Conservation (phyloP, 2,797 vertebrate species). For the Falco rusticolus region DNA sequence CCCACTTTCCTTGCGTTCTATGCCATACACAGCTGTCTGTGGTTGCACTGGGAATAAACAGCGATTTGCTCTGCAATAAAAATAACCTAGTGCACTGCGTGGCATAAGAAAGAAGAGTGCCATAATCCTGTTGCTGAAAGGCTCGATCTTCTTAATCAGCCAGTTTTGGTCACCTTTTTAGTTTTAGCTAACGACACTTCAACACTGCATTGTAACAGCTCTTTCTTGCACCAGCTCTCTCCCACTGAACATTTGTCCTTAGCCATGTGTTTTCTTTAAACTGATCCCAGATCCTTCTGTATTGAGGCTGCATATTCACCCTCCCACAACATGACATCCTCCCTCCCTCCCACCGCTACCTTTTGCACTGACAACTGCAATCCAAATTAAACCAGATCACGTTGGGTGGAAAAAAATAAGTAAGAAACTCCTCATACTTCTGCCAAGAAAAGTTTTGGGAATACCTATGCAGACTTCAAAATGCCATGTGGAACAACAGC, state of each 20-base stretch:
- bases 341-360: background rate
- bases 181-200: background rate
- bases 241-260: background rate
- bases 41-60: background rate
- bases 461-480: background rate
- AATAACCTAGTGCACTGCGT: background rate
- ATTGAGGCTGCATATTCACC: background rate
- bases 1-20: background rate
- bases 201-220: background rate
- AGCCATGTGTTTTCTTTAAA: background rate
- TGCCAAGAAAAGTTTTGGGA: background rate
- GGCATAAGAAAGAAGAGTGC: background rate
- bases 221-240: background rate
- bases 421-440: background rate
- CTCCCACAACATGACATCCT: background rate
- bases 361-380: background rate
- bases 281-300: background rate
- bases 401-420: rapidly evolving
- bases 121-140: background rate
- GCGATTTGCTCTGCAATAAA: background rate
- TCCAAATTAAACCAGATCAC: background rate
- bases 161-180: background rate
- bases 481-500: rapidly evolving
- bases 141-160: background rate
- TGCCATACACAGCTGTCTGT: background rate